phyloP scores from a whole-genome alignment of 2,113 vertebrate species.

The Spheniscus mendiculus region DNA sequence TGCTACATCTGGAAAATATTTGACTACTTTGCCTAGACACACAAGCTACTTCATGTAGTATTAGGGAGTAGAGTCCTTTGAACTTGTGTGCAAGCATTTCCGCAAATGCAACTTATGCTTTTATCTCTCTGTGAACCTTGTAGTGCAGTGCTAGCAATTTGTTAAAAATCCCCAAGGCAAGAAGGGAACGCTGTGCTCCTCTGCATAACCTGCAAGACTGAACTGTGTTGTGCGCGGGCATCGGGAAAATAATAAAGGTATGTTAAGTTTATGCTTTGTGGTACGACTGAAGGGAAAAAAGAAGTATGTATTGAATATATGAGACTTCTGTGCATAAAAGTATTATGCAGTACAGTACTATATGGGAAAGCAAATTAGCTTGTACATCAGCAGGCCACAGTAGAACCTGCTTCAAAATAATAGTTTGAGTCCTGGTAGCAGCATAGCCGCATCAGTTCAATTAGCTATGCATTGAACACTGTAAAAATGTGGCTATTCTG shows the following conservation, averaged over 20 bases:
- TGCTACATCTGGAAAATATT: background rate
- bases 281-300: background rate
- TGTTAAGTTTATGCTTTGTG: background rate
- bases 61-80: background rate
- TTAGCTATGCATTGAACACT: background rate
- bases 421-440: background rate
- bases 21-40: background rate
- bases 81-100: background rate
- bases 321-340: background rate
- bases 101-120: rapidly evolving
- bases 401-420: background rate
- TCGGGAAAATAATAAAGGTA: background rate
- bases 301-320: background rate
- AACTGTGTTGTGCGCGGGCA: background rate
- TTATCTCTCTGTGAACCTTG: background rate
- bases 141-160: background rate
- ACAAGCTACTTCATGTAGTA: background rate
- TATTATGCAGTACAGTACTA: background rate
- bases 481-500: background rate
- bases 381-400: background rate
- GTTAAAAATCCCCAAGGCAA: background rate
- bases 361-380: background rate
- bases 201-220: background rate
- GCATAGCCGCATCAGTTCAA: background rate
- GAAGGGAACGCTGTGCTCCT: background rate